phyloP scores from a whole-genome alignment of 2,888 invertebrate genomes.

The Apocheima hispidaria region DNA sequence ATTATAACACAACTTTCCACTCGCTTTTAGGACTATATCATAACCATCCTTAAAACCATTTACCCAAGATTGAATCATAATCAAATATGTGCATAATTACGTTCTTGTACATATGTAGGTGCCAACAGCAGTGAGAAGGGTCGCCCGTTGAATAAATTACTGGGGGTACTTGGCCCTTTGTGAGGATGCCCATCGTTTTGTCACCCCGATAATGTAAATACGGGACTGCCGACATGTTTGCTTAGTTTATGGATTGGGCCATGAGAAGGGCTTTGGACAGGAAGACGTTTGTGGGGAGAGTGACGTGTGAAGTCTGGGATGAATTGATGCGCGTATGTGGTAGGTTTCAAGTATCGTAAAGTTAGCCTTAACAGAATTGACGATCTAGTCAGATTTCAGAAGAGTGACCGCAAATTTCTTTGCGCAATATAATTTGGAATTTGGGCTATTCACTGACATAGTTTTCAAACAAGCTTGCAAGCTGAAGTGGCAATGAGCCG shows the following conservation, averaged over 20 bases:
- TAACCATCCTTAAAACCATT: slow-evolving; percentile 17
- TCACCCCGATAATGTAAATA: slow-evolving; percentile 45
- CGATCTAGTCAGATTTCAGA: too few species aligned
- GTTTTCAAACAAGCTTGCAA: too few species aligned
- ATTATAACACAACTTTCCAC: not conserved
- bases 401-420: too few species aligned
- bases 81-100: slow-evolving; percentile 38
- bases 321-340: slow-evolving; percentile 12
- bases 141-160: slow-evolving; percentile 43
- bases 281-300: slow-evolving; percentile 23
- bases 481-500: too few species aligned
- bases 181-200: slow-evolving; percentile 40
- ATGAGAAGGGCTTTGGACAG: slow-evolving; percentile 23
- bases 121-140: slow-evolving; percentile 35
- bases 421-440: too few species aligned
- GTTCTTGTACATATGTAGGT: slow-evolving; percentile 30
- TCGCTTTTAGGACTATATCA: slow-evolving; percentile 1
- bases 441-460: too few species aligned
- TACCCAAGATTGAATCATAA: slow-evolving; percentile 33
- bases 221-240: slow-evolving; percentile 32
- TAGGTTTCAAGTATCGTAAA: too few species aligned
- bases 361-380: too few species aligned
- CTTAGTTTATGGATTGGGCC: slow-evolving; percentile 20
- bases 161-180: slow-evolving; percentile 38
- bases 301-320: not conserved